Evolutionary conservation across 1,140 invertebrate species (phyloP).

Genomic region (Lepidurus apus): DNA sequence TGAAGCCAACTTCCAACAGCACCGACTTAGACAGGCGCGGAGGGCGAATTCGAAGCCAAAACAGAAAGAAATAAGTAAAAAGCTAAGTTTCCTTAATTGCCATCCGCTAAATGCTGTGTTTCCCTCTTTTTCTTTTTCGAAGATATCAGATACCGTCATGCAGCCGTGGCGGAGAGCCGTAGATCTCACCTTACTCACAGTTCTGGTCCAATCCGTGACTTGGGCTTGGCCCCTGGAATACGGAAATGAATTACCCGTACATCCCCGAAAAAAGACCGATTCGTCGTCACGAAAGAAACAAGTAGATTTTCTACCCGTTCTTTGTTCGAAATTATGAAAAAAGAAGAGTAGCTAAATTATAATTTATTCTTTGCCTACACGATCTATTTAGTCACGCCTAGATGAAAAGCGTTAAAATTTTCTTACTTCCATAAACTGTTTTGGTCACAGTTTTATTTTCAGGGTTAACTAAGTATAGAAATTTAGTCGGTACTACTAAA

Average conservation of each 20-base stretch:
- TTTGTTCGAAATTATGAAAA: not conserved
- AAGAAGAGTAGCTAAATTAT: not conserved
- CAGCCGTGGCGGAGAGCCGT: not conserved
- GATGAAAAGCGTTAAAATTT: no score
- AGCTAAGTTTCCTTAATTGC: not conserved
- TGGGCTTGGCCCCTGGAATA: not conserved
- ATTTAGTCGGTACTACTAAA: no score
- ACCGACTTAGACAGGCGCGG: not conserved
- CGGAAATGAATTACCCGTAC: not conserved
- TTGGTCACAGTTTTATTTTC: no score
- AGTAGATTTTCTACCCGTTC: not conserved
- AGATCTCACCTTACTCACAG: not conserved
- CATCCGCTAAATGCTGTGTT: not conserved
- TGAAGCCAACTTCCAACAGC: not conserved
- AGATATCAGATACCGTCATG: not conserved
- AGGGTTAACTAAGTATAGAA: no score
- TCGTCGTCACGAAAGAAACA: not conserved
- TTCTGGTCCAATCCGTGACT: not conserved
- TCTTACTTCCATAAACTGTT: no score
- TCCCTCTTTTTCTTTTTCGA: not conserved
- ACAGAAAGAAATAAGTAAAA: not conserved
- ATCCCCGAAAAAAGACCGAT: not conserved
- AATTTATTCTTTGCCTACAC: no score
- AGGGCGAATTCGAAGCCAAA: constrained; percentile 1
- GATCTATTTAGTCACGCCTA: no score